Percentiles rank a stretch among this genome's conserved stretches.
Conservation (phyloP, 2,888 invertebrate species). For the Callosobruchus maculatus region DNA sequence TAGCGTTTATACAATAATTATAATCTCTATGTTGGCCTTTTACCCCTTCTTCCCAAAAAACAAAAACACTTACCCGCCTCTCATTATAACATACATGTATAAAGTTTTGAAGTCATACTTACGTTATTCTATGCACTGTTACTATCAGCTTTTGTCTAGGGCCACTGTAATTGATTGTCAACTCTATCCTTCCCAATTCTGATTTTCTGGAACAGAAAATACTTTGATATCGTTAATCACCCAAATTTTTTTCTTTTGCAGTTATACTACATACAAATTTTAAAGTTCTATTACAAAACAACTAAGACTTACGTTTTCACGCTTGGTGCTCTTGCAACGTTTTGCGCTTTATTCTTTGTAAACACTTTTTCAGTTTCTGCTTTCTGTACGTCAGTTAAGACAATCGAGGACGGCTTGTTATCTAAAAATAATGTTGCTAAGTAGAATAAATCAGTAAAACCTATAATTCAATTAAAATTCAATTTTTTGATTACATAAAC, state of each 20-base stretch:
- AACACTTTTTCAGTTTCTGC: slow-evolving; percentile 10
- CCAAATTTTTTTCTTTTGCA: too few relatives aligned
- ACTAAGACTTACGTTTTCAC: slow-evolving; percentile 12
- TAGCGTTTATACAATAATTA: too few relatives aligned
- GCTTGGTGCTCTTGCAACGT: slow-evolving; percentile 12
- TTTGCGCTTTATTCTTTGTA: slow-evolving; percentile 5
- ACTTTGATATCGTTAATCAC: neutral
- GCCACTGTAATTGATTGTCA: slow-evolving; percentile 77
- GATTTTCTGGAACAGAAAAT: slow-evolving; percentile 20
- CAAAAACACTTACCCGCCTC: too few relatives aligned
- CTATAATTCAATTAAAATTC: too few relatives aligned
- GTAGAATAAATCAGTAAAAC: too few relatives aligned
- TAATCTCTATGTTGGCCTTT: too few relatives aligned
- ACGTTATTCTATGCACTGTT: slow-evolving; percentile 83
- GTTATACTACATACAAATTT: too few relatives aligned
- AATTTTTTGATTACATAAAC: too few relatives aligned
- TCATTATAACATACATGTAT: too few relatives aligned
- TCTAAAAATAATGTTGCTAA: neutral
- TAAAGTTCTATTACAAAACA: too few relatives aligned
- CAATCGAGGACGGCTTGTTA: neutral
- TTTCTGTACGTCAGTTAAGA: neutral
- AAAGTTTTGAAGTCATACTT: slow-evolving; percentile 47
- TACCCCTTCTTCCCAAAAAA: too few relatives aligned
- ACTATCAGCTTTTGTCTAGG: slow-evolving; percentile 75
- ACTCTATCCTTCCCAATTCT: slow-evolving; percentile 66